Evolutionary conservation across 2,113 vertebrate species (phyloP).

Genomic region (Cepphus grylle): DNA sequence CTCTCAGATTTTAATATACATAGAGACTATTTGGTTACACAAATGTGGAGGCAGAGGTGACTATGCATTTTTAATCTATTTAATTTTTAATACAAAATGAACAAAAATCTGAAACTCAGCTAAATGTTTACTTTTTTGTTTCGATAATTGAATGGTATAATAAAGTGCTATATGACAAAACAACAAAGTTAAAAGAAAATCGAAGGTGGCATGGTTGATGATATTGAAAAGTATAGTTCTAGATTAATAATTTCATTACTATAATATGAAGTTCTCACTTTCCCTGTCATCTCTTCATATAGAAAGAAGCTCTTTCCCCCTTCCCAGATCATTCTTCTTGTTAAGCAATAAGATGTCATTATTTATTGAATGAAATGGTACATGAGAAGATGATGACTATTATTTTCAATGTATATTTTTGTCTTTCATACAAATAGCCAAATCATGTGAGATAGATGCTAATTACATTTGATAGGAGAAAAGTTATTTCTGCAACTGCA

Average conservation of each 20-base stretch:
- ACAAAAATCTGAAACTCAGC: not conserved
- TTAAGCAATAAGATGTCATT: not conserved
- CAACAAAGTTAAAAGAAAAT: not conserved
- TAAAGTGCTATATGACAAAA: not conserved
- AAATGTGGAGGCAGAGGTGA: not conserved
- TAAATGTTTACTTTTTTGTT: not conserved
- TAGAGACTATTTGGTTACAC: not conserved
- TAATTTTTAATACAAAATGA: not conserved
- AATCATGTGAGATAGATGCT: not conserved
- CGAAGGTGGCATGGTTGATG: not conserved
- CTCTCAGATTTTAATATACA: not conserved
- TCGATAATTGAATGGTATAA: not conserved
- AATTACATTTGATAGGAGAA: constrained; percentile 21
- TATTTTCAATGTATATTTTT: constrained; percentile 36
- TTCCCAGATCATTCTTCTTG: not conserved
- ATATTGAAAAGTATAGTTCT: not conserved
- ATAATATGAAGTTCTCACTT: not conserved
- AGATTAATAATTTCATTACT: not conserved
- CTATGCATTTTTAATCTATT: not conserved
- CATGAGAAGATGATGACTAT: constrained; percentile 10
- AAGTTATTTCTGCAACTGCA: constrained; percentile 48
- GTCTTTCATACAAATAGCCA: constrained; percentile 10
- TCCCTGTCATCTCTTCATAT: not conserved
- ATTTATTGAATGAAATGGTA: constrained; percentile 24
- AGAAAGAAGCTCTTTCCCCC: not conserved